Conservation (phyloP, 2,113 vertebrate genomes). For the Dipodomys merriami region DNA sequence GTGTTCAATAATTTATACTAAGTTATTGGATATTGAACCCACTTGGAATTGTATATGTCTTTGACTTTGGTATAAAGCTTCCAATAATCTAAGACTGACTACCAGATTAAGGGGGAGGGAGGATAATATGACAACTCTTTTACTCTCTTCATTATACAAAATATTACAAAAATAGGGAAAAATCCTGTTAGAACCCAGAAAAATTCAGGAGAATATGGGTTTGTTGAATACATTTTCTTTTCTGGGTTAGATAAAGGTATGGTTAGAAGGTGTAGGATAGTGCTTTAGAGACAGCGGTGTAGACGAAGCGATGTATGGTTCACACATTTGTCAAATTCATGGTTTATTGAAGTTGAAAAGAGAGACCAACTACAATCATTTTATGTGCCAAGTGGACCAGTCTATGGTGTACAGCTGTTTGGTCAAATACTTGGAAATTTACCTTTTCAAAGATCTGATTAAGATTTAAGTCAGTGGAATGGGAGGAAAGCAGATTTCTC, state of each 20-base stretch:
- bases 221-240: background rate
- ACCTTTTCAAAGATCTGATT: background rate
- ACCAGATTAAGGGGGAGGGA: background rate
- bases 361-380: background rate
- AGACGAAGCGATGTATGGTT: background rate
- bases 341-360: background rate
- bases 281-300: background rate
- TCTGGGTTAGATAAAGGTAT: background rate
- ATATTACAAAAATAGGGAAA: background rate
- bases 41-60: background rate
- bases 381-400: background rate
- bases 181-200: background rate
- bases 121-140: background rate
- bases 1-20: background rate
- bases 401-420: background rate
- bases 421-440: background rate
- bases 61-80: slow-evolving; percentile 16
- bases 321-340: background rate
- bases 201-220: background rate
- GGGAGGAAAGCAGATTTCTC: background rate
- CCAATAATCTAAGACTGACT: slow-evolving; percentile 20
- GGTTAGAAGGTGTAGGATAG: background rate
- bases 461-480: slow-evolving; percentile 34
- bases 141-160: background rate
- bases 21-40: background rate